Percentiles rank a stretch among this genome's conserved stretches.
Evolutionary conservation across 2,888 invertebrate species (phyloP).

Genomic region (Microdon myrmicae): DNA sequence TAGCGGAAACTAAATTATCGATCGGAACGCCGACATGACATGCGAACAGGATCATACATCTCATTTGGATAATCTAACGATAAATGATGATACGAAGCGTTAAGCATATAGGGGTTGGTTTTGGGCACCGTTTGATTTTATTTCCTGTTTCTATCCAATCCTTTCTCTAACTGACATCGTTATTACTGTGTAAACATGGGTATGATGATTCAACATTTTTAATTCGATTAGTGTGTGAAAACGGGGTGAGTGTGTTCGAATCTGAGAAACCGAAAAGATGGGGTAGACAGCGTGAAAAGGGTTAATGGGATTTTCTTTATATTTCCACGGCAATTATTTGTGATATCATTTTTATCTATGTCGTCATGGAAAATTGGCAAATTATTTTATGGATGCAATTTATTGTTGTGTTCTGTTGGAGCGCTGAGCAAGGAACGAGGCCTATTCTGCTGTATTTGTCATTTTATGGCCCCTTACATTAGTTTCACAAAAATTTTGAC

Average conservation of each 20-base stretch:
- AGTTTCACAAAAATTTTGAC: background rate
- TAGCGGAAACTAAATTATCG: conserved; percentile 18
- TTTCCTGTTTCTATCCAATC: background rate
- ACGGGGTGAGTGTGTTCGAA: background rate
- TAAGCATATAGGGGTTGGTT: conserved; percentile 41
- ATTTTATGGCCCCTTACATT: conserved; percentile 16
- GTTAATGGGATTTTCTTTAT: conserved; percentile 26
- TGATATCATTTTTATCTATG: conserved; percentile 32
- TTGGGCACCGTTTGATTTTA: no score
- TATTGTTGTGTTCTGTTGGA: conserved; percentile 8
- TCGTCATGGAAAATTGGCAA: conserved; percentile 33
- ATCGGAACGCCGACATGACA: conserved; percentile 35
- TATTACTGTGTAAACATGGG: conserved; percentile 48
- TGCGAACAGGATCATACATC: conserved; percentile 39
- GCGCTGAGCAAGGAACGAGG: conserved; percentile 15
- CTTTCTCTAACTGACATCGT: conserved; percentile 34
- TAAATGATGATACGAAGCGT: conserved; percentile 48
- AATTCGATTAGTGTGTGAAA: conserved; percentile 37
- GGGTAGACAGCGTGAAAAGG: conserved; percentile 15
- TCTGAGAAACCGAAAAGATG: background rate
- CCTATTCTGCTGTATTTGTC: conserved; percentile 34
- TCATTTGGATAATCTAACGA: conserved; percentile 51
- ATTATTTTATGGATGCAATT: conserved; percentile 11
- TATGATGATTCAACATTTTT: conserved; percentile 47
- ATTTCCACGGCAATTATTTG: conserved; percentile 37